Percentiles rank a stretch among this genome's conserved stretches.
phyloP scores from a whole-genome alignment of 1,140 invertebrate genomes.

The Halyomorpha halys region DNA sequence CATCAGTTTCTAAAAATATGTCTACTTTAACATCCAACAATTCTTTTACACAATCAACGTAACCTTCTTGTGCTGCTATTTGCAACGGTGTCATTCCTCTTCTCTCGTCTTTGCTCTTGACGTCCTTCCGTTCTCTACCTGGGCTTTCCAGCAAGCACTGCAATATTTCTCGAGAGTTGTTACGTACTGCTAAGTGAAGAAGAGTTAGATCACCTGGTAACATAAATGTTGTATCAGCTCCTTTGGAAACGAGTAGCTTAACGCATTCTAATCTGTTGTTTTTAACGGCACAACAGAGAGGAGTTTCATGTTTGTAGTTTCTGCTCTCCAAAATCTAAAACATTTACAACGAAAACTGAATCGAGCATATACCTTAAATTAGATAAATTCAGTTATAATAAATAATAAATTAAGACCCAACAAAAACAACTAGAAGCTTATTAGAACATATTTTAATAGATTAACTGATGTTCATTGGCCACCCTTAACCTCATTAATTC shows the following conservation, averaged over 20 bases:
- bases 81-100: slow-evolving; percentile 51
- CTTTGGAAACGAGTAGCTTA: slow-evolving; percentile 39
- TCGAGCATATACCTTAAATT: too few species aligned
- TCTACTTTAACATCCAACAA: slow-evolving; percentile 47
- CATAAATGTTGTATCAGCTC: slow-evolving; percentile 37
- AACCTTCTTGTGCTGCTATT: slow-evolving; percentile 54
- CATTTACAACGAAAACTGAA: neutral
- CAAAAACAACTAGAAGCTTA: too few species aligned
- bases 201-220: slow-evolving; percentile 36
- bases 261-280: slow-evolving; percentile 39
- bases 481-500: too few species aligned
- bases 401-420: too few species aligned
- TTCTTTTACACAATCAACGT: slow-evolving; percentile 48
- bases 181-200: slow-evolving; percentile 35
- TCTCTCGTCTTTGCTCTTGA: slow-evolving; percentile 32
- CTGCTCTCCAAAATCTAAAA: slow-evolving; percentile 31
- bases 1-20: slow-evolving; percentile 35
- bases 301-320: slow-evolving; percentile 41
- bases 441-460: too few species aligned
- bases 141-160: slow-evolving; percentile 33
- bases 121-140: slow-evolving; percentile 33
- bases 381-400: too few species aligned
- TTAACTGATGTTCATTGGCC: too few species aligned
- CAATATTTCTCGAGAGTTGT: slow-evolving; percentile 37
- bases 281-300: slow-evolving; percentile 42